A percentile compares a stretch with the other conserved stretches of the same genome.
Conservation (phyloP, 1,140 invertebrate species). For the Ceratina australensis region DNA sequence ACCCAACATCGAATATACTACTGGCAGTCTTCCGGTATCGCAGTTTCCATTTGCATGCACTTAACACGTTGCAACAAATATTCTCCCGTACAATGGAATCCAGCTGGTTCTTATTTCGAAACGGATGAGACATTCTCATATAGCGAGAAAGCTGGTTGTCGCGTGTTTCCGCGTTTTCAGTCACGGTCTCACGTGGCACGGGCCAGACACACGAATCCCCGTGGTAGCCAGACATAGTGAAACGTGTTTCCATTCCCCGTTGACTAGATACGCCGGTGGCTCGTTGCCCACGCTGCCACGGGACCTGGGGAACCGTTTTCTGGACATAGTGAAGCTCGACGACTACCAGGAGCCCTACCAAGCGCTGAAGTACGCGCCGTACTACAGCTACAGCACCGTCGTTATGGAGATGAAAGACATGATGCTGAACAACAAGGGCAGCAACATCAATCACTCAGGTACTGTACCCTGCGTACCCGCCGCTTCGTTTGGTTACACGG, state of each 20-base stretch:
- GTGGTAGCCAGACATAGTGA: not conserved
- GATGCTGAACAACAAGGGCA: slow-evolving; percentile 82
- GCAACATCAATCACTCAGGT: slow-evolving; percentile 78
- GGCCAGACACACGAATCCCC: not conserved
- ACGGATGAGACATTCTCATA: no score
- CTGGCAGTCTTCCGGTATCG: not conserved
- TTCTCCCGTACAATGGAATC: no score
- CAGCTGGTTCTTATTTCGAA: no score
- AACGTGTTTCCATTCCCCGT: slow-evolving; percentile 18
- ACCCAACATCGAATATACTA: not conserved
- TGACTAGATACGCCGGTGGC: slow-evolving; percentile 79
- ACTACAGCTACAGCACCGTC: slow-evolving; percentile 89
- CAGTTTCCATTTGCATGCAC: no score
- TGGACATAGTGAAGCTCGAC: slow-evolving; percentile 83
- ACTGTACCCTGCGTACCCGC: no score
- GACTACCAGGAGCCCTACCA: slow-evolving; percentile 91
- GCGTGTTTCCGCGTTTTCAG: not conserved
- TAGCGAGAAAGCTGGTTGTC: no score
- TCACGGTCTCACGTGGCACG: not conserved
- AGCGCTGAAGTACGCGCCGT: slow-evolving; percentile 87
- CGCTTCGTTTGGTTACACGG: not conserved
- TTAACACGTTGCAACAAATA: no score
- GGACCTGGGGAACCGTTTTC: slow-evolving; percentile 76
- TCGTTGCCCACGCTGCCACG: slow-evolving; percentile 77
- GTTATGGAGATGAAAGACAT: slow-evolving; percentile 88